phyloP scores from a whole-genome alignment of 2,888 invertebrate species.

The Orthonychiurus folsomi region DNA sequence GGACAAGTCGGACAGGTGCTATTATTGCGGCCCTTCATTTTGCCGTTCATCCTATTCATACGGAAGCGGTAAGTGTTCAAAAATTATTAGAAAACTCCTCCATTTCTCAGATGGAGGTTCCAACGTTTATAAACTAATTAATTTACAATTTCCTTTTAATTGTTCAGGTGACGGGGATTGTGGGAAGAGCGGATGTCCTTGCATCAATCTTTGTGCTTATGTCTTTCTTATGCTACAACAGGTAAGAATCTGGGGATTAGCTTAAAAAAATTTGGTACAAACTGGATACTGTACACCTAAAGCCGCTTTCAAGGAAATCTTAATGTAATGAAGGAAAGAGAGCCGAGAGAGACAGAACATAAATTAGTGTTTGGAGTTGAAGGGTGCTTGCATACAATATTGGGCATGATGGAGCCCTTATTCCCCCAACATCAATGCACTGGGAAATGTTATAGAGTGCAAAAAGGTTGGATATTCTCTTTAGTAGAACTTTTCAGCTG shows the following conservation, averaged over 20 bases:
- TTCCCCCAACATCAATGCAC: not conserved
- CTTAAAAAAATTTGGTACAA: not conserved
- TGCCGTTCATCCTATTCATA: conserved; percentile 78
- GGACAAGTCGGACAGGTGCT: conserved; percentile 60
- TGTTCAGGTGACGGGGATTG: conserved; percentile 78
- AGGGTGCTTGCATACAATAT: not conserved
- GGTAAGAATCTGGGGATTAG: conserved; percentile 51
- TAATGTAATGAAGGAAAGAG: not conserved
- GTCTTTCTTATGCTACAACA: conserved; percentile 68
- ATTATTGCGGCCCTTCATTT: conserved; percentile 66
- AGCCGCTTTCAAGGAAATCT: not conserved
- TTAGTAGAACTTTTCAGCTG: conserved; percentile 20
- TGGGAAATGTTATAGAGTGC: conserved; percentile 13
- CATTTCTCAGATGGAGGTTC: not conserved
- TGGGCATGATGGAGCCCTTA: too few species aligned
- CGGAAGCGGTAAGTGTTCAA: conserved; percentile 69
- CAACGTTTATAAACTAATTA: not conserved
- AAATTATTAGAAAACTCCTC: not conserved
- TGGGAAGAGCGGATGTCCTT: conserved; percentile 77
- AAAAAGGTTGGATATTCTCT: conserved; percentile 22
- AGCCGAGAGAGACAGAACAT: not conserved
- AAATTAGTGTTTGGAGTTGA: not conserved
- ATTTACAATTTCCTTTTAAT: too few species aligned
- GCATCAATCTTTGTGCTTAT: conserved; percentile 74
- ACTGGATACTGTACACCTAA: not conserved